Base-by-base conservation (phyloP, 2,888 invertebrate genomes). In the Xestia sexstrigata region DNA sequence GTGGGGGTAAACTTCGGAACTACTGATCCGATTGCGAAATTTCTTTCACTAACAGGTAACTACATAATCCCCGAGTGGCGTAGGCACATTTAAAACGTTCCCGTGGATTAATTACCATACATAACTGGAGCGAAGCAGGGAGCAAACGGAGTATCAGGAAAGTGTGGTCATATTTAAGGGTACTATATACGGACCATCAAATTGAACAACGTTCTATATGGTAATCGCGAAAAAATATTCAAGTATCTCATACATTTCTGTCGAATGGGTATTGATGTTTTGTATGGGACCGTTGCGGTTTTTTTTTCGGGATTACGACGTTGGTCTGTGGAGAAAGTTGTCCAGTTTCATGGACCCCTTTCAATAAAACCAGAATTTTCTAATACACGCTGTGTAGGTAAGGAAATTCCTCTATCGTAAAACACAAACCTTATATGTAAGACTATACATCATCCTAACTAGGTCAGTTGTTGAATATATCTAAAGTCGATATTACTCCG, bases 401-500 rank as follows among this genome's bases (percentile, higher is more conserved):
- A 35, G 35, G 35, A 35, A 35, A 35, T 35, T 72, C 2, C 23
- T 39, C 20, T 3, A 49, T 26, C 39, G 15, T 74, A 35, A 20
- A 74, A 76, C 26, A 47, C 9, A 26, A 58, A 47, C 35, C 20
- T 20, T 15, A 17, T 30, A 74, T 13, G 20, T 77, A 60, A 5
- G 73, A 8, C 9, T 39, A 39, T 42, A 20, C 2, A 78, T 58
- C 17, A 42, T 78, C 1, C 26, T 52, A 81, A 72, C 20, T 62
- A 72, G 60, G 42, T 62, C 45, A 72, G 42, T 35, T 73, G 35
- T n/a, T 42, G n/a, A 60, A 70, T 35, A 81, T 6, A 49, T 15
- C 20, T 17, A 26, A 60, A 73, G 35, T 47, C 15, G 30, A 66
- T 45, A 52, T 62, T 20, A 62, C 66, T 52, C 11, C 39, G n/a